phyloP scores from a whole-genome alignment of 2,797 vertebrate species.

The Dipus sagitta region DNA sequence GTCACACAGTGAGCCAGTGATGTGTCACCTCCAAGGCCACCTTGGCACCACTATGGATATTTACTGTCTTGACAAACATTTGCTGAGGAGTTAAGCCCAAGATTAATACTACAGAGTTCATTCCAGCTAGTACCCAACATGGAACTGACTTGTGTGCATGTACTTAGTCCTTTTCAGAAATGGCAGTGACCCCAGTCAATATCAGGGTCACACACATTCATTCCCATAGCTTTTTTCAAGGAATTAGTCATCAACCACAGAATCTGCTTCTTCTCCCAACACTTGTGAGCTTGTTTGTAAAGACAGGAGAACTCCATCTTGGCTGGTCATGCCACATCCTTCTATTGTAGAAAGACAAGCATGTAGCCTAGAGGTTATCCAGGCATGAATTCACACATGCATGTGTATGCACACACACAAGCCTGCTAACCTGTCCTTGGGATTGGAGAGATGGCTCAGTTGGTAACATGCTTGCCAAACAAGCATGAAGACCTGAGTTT shows the following conservation, averaged over 20 bases:
- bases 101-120: not conserved
- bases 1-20: not conserved
- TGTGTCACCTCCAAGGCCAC: not conserved
- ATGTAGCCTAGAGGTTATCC: not conserved
- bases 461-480: too few species aligned
- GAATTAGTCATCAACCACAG: not conserved
- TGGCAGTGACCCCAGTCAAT: not conserved
- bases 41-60: not conserved
- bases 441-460: too few species aligned
- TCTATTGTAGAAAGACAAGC: not conserved
- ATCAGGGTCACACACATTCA: not conserved
- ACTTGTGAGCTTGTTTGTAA: not conserved
- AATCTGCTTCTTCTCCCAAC: not conserved
- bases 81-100: not conserved
- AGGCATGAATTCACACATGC: not conserved
- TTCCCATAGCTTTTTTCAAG: not conserved
- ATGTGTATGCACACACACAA: too few species aligned
- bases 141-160: accelerated
- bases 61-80: not conserved
- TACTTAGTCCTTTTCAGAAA: constrained; percentile 16
- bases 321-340: not conserved
- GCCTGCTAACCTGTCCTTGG: too few species aligned
- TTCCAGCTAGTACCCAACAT: not conserved
- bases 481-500: too few species aligned
- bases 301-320: not conserved